phyloP scores from a whole-genome alignment of 2,113 vertebrate genomes.

The Tinamus guttatus region DNA sequence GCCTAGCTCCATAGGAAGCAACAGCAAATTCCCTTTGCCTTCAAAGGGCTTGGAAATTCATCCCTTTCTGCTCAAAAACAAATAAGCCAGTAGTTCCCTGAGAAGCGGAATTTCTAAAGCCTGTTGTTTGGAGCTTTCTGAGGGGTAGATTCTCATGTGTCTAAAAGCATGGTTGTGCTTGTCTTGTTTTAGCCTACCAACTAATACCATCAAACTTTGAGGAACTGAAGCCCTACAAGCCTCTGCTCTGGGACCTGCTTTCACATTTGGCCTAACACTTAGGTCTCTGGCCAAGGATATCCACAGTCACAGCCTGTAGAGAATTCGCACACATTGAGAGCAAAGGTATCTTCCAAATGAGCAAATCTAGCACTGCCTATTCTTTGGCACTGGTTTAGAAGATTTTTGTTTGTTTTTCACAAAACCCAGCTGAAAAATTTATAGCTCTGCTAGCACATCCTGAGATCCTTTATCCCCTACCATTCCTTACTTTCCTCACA shows the following conservation, averaged over 20 bases:
- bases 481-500: neutral
- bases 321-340: too few relatives aligned
- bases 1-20: neutral
- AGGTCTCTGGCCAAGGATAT: too few relatives aligned
- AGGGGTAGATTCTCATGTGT: neutral
- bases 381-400: neutral
- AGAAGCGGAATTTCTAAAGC: slow-evolving; percentile 23
- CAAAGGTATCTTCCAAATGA: neutral
- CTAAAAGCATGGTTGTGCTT: neutral
- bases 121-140: slow-evolving; percentile 9
- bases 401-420: neutral
- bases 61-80: neutral
- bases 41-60: neutral
- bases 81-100: neutral
- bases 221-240: neutral
- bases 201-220: neutral
- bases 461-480: neutral
- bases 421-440: neutral
- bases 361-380: neutral
- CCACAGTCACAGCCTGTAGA: too few relatives aligned
- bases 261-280: too few relatives aligned
- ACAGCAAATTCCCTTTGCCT: neutral
- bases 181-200: neutral
- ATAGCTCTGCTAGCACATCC: neutral
- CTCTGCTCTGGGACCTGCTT: neutral